Evolutionary conservation across 1,140 invertebrate genomes (phyloP).

Genomic region (Dolichoris vasculosae): DNA sequence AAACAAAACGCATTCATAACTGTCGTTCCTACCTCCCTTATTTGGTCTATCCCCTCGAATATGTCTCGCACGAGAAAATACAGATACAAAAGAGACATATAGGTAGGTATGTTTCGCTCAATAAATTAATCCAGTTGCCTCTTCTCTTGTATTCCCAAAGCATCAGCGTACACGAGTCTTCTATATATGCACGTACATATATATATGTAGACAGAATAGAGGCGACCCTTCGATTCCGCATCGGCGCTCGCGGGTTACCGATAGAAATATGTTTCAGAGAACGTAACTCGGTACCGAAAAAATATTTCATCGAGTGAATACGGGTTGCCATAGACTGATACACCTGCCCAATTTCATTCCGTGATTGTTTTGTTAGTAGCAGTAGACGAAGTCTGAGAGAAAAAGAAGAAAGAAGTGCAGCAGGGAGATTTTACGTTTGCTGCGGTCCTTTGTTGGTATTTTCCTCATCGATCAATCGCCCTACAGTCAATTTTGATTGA

Average conservation of each 20-base stretch:
- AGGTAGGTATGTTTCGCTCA: constrained; percentile 55
- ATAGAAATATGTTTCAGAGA: constrained; percentile 41
- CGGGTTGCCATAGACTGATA: neutral
- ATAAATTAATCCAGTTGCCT: constrained; percentile 66
- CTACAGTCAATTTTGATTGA: constrained; percentile 35
- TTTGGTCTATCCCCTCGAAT: neutral
- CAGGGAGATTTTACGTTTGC: neutral
- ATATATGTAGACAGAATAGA: neutral
- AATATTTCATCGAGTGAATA: constrained; percentile 36
- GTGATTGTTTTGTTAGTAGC: constrained; percentile 31
- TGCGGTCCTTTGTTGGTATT: constrained; percentile 24
- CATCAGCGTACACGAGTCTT: too few relatives aligned
- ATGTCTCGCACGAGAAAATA: constrained; percentile 32
- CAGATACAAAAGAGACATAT: constrained; percentile 33
- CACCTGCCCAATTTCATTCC: constrained; percentile 39
- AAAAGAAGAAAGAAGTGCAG: neutral
- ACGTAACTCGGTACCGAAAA: constrained; percentile 6
- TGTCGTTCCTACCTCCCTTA: neutral
- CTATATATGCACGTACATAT: neutral
- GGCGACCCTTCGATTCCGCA: constrained; percentile 29
- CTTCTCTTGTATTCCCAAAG: neutral
- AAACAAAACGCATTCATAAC: neutral
- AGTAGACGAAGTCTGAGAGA: neutral
- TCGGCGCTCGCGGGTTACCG: neutral
- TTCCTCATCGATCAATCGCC: constrained; percentile 36